Evolutionary conservation across 2,113 vertebrate genomes (phyloP), one percentile per base, ranked within the genome.

Genomic region (Sapajus apella): DNA sequence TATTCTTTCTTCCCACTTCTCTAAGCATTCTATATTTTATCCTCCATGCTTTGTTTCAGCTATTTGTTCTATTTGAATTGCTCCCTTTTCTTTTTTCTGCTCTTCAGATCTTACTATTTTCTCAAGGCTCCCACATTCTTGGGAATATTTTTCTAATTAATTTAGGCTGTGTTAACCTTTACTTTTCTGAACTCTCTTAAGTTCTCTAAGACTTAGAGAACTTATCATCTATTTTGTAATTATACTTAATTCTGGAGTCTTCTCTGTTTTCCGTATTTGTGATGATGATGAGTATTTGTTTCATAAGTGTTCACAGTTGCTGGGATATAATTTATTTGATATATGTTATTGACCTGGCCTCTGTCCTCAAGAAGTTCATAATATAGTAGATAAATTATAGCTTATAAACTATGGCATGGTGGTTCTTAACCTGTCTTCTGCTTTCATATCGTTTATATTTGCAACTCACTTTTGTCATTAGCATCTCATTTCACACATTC

Each of bases 111-210:
- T 81, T 90, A 76, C 5, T 75, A 1, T 73, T 94, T 81, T 76
- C 17, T 94, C 76, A 95, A 90, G 16, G 25, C 11, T 84, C 8
- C 4, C n/a, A 58, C 1, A 32, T 68, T 85, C 30, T 95, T 37
- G 83, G 81, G 90, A 90, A 79, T 90, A 56, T n/a, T 86, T 90
- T 88, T 61, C 9, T 73, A 73, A 79, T 79, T 90, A 93, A 77
- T 95, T 83, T 83, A 84, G 55, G 12, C 32, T n/a, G 1, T 83
- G n/a, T 75, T 87, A 72, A 75, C 30, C 40, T 88, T 75, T 86
- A 83, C 43, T 7, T 94, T 86, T 82, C 35, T 94, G 73, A 94
- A 94, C 7, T 37, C 27, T 64, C 61, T 27, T 30, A 64, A 64
- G 61, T 30, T 64, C 27, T 12, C 61, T 64, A 64, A 64, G 12